Percentiles rank a stretch among this genome's conserved stretches.
Evolutionary conservation across 1,140 invertebrate genomes (phyloP).

Genomic region (Drosophila ficusphila): DNA sequence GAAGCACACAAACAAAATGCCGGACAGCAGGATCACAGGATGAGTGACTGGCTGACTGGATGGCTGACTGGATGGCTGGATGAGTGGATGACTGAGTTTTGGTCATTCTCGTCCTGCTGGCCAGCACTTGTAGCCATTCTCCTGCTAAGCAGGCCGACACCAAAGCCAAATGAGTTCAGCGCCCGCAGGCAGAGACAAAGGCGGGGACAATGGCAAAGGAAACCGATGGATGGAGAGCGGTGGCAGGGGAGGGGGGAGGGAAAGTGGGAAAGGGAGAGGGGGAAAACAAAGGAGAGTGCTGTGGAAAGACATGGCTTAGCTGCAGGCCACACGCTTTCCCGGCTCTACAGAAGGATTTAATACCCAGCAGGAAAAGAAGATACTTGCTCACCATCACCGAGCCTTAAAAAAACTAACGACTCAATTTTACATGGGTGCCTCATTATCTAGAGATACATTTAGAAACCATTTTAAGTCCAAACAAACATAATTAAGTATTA

Average conservation of each 20-base stretch:
- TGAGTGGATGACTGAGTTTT: slow-evolving; percentile 25
- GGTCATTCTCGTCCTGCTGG: slow-evolving; percentile 17
- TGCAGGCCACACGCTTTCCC: background rate
- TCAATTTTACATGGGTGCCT: too few relatives aligned
- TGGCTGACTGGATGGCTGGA: slow-evolving; percentile 23
- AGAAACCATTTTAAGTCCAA: too few relatives aligned
- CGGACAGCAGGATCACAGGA: slow-evolving; percentile 18
- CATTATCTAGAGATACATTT: too few relatives aligned
- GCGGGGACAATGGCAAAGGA: slow-evolving; percentile 12
- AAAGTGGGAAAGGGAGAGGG: background rate
- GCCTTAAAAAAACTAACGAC: too few relatives aligned
- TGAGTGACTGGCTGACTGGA: slow-evolving; percentile 38
- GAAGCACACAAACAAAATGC: slow-evolving; percentile 50
- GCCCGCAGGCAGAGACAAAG: slow-evolving; percentile 36
- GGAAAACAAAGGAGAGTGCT: background rate
- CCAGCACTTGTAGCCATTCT: slow-evolving; percentile 67
- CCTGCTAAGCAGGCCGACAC: slow-evolving; percentile 62
- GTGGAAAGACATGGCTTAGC: background rate
- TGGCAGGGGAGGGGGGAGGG: background rate
- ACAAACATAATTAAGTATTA: too few relatives aligned
- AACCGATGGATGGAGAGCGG: too few relatives aligned
- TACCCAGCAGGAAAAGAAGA: background rate
- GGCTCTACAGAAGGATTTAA: background rate
- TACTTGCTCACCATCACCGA: too few relatives aligned
- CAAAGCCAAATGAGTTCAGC: slow-evolving; percentile 74